Percentiles rank a stretch among this genome's conserved stretches.
phyloP scores from a whole-genome alignment of 2,888 invertebrate genomes.

The Agonum fuliginosum region DNA sequence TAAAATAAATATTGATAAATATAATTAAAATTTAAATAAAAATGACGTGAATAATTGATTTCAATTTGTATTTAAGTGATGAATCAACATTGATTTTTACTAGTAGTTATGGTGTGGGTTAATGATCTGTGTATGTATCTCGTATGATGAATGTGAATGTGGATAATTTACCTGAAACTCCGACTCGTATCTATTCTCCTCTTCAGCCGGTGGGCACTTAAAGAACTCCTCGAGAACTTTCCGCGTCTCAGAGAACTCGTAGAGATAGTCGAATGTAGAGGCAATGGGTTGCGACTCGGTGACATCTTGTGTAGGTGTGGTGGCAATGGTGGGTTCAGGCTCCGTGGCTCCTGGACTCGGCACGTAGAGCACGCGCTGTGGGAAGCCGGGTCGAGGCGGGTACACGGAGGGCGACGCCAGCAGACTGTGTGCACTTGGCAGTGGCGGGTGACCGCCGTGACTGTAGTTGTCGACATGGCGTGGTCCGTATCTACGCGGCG shows the following conservation, averaged over 20 bases:
- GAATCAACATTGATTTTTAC: neutral
- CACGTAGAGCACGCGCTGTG: slow-evolving; percentile 78
- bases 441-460: slow-evolving; percentile 60
- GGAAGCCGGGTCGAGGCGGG: slow-evolving; percentile 91
- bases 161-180: slow-evolving; percentile 72
- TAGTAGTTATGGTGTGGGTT: neutral
- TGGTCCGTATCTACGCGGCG: slow-evolving; percentile 89
- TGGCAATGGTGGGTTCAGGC: slow-evolving; percentile 16
- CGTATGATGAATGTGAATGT: neutral
- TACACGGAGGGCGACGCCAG: slow-evolving; percentile 81
- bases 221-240: slow-evolving; percentile 95
- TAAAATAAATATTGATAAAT: no score
- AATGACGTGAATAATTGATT: no score
- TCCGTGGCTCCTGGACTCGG: slow-evolving; percentile 65
- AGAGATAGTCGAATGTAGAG: slow-evolving; percentile 89
- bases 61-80: no score
- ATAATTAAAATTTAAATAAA: no score
- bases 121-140: slow-evolving; percentile 30
- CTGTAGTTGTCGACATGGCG: slow-evolving; percentile 71
- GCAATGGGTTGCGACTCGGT: slow-evolving; percentile 67
- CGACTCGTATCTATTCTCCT: slow-evolving; percentile 76
- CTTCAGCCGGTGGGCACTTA: slow-evolving; percentile 83
- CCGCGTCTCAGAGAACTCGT: slow-evolving; percentile 94
- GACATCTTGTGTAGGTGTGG: slow-evolving; percentile 31
- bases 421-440: slow-evolving; percentile 76